Base-by-base conservation (phyloP, 2,797 vertebrate genomes). In the Etheostoma perlongum region DNA sequence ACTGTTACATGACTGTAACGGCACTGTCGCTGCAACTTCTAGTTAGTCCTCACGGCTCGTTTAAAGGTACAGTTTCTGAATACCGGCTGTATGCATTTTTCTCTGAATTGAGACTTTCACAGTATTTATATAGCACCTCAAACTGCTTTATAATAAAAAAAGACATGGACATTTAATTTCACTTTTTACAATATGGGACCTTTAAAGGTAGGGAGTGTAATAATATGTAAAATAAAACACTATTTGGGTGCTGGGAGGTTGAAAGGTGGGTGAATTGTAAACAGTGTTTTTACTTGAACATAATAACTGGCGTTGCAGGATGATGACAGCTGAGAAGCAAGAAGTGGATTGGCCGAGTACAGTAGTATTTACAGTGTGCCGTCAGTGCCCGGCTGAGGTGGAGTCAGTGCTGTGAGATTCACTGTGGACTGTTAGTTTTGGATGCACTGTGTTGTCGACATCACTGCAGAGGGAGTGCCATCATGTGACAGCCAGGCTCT, bases 381-480 rank as follows among this genome's bases (percentile, higher is more conserved):
- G 23, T 49, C 60, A 61, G 48, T 18, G 18, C 14, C 11, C 40
- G 21, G 13, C 51, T 53, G 23, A 55, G 33, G 44, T 40, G 52
- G 53, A 49, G 55, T 30, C n/a, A 15, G 66, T 7, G 64, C 54
- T 63, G 52, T 6, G 16, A 76, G 49, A 70, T 82, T 82, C 72
- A 67, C 76, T 44, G 55, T 44, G 27, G 48, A 42, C 83, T 82
- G 79, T 76, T 63, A 85, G 55, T 70, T 85, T 70, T 73, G 51
- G 65, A 79, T 49, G 47, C 54, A 4, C 2, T 2, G 25, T 79
- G 76, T 55, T 30, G 75, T 60, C 51, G 14, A 58, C 65, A 77
- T 77, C 69, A 58, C 55, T 70, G 55, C 60, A 57, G 59, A 69
- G 64, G 60, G 54, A 69, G 65, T n/a, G 72, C 18, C 64, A 68